Percentiles rank a stretch among this genome's conserved stretches.
Evolutionary conservation across 2,113 vertebrate genomes (phyloP).

Genomic region (Eublepharis macularius): DNA sequence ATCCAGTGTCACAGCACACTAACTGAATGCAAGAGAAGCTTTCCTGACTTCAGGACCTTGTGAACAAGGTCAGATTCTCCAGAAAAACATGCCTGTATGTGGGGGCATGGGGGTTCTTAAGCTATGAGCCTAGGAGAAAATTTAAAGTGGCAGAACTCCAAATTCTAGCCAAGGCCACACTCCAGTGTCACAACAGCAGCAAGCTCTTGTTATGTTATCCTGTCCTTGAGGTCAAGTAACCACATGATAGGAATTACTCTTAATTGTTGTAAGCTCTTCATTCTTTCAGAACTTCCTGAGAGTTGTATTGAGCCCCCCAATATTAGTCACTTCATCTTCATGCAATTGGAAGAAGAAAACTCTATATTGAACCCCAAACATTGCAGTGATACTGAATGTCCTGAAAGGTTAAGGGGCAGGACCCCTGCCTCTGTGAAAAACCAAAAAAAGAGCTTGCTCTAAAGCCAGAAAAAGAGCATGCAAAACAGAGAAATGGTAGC

Average conservation of each 20-base stretch:
- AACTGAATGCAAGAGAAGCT: slow-evolving; percentile 76
- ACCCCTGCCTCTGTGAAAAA: not conserved
- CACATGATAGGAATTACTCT: slow-evolving; percentile 52
- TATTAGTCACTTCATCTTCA: slow-evolving; percentile 64
- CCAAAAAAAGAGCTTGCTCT: slow-evolving; percentile 7
- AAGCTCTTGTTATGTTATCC: slow-evolving; percentile 62
- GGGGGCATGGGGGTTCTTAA: slow-evolving; percentile 59
- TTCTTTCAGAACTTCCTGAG: slow-evolving; percentile 68
- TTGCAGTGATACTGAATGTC: not conserved
- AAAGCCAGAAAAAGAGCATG: slow-evolving; percentile 47
- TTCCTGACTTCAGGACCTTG: slow-evolving; percentile 77
- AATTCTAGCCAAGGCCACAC: slow-evolving; percentile 60
- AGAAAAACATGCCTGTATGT: slow-evolving; percentile 67
- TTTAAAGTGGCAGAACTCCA: slow-evolving; percentile 63
- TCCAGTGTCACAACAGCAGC: slow-evolving; percentile 71
- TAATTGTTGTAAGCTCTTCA: slow-evolving; percentile 63
- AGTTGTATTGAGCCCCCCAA: slow-evolving; percentile 65
- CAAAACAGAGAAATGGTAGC: slow-evolving; percentile 37
- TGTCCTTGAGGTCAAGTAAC: slow-evolving; percentile 59
- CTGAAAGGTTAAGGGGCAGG: slow-evolving; percentile 3
- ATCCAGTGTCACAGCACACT: slow-evolving; percentile 79
- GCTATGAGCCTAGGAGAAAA: slow-evolving; percentile 74
- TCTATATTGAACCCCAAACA: slow-evolving; percentile 39
- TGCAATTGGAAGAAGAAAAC: slow-evolving; percentile 48
- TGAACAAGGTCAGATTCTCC: slow-evolving; percentile 71